Conservation (phyloP, 2,888 invertebrate genomes). For the Argyra leucocephala region DNA sequence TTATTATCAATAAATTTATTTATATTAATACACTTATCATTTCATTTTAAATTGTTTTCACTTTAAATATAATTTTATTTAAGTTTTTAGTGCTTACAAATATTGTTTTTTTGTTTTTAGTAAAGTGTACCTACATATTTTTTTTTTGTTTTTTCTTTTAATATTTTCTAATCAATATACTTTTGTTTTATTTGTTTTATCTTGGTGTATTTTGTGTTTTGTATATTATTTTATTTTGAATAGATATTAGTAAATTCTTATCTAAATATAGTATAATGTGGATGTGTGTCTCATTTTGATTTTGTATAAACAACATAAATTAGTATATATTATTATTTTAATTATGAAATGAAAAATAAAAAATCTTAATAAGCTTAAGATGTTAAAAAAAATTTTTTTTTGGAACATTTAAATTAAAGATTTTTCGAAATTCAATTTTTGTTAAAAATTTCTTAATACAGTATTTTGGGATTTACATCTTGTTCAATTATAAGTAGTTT, state of each 20-base stretch:
- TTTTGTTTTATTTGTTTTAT: conserved; percentile 17
- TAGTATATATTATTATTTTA: too few species aligned
- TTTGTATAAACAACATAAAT: background rate
- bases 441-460: too few species aligned
- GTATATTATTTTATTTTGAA: background rate
- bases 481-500: too few species aligned
- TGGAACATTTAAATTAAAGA: too few species aligned
- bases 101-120: conserved; percentile 22
- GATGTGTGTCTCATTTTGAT: background rate
- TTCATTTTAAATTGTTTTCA: conserved; percentile 15
- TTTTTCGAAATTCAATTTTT: too few species aligned
- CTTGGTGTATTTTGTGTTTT: background rate
- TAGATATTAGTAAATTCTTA: background rate
- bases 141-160: conserved; percentile 24
- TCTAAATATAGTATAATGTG: conserved; percentile 3
- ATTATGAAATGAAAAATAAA: too few species aligned
- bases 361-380: too few species aligned
- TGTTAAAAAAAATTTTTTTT: too few species aligned
- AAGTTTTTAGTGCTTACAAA: background rate
- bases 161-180: conserved; percentile 25
- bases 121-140: conserved; percentile 20
- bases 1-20: too few species aligned
- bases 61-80: too few species aligned
- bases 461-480: too few species aligned
- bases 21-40: conserved; percentile 10